phyloP scores from a whole-genome alignment of 2,888 invertebrate species.

The Spilosoma lubricipeda region DNA sequence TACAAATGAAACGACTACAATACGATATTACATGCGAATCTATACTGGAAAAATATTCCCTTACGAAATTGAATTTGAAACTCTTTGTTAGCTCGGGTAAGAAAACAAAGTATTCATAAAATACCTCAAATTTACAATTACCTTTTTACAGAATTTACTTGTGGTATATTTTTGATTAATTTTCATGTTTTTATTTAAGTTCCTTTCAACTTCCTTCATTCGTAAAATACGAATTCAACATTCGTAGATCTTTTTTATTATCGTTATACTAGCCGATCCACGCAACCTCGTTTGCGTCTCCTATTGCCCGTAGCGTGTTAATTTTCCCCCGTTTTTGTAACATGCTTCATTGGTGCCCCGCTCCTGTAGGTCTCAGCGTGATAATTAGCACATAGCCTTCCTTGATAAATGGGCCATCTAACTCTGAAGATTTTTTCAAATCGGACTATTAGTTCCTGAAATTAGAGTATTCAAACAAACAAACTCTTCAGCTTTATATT shows the following conservation, averaged over 20 bases:
- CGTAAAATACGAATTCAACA: neutral
- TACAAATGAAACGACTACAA: constrained; percentile 51
- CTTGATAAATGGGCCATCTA: no score
- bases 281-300: no score
- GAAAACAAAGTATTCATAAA: constrained; percentile 60
- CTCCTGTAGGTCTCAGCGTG: no score
- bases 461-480: no score
- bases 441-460: no score
- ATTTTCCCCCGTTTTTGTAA: no score
- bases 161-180: constrained; percentile 35
- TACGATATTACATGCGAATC: constrained; percentile 44
- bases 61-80: constrained; percentile 61
- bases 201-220: constrained; percentile 12
- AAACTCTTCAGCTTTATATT: no score
- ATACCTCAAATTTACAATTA: constrained; percentile 58
- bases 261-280: no score
- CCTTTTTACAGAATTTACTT: constrained; percentile 33
- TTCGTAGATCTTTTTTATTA: neutral
- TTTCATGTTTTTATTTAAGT: constrained; percentile 32
- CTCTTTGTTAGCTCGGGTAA: constrained; percentile 60
- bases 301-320: no score
- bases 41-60: constrained; percentile 58
- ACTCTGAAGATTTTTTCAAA: no score
- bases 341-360: no score
- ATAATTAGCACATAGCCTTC: no score